These are phyloP conservation scores for Oreochromis grahami DNA, from an alignment of 2,797 vertebrate genomes.

Conservation along the genomic window DNA sequence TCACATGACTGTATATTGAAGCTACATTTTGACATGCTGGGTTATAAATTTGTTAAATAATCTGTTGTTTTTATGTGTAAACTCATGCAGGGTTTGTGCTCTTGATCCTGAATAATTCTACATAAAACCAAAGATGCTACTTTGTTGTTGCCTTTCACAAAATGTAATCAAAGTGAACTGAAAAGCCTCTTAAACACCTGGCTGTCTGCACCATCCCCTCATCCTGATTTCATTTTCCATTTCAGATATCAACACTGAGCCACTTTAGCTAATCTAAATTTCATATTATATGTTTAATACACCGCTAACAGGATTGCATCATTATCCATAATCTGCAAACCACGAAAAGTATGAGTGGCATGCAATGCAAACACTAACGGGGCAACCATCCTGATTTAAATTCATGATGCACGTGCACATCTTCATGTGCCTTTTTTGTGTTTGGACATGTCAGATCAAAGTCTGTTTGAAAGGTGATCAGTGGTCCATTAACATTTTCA, in stretches of 20 bases:
- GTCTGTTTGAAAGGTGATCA: constrained; percentile 9
- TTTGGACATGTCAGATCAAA: not conserved
- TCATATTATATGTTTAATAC: constrained; percentile 18
- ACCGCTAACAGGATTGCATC: constrained; percentile 27
- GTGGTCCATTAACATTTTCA: not conserved
- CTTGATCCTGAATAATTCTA: constrained; percentile 25
- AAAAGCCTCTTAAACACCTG: constrained; percentile 56
- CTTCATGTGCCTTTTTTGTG: not conserved
- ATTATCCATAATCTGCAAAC: constrained; percentile 16
- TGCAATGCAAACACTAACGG: not conserved
- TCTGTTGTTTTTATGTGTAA: not conserved
- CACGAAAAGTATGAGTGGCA: not conserved
- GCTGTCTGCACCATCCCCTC: not conserved
- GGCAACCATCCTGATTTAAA: not conserved
- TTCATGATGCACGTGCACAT: not conserved
- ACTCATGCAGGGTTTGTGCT: not conserved
- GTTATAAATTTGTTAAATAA: not conserved
- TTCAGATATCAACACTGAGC: constrained; percentile 17
- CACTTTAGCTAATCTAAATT: constrained; percentile 20
- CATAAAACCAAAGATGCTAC: not conserved
- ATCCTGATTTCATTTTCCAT: not conserved
- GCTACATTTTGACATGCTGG: not conserved
- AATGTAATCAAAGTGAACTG: constrained; percentile 33
- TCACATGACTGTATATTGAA: not conserved
- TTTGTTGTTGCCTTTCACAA: constrained; percentile 24